Base-by-base conservation (phyloP, 2,888 invertebrate genomes). In the Agrotis ipsilon region DNA sequence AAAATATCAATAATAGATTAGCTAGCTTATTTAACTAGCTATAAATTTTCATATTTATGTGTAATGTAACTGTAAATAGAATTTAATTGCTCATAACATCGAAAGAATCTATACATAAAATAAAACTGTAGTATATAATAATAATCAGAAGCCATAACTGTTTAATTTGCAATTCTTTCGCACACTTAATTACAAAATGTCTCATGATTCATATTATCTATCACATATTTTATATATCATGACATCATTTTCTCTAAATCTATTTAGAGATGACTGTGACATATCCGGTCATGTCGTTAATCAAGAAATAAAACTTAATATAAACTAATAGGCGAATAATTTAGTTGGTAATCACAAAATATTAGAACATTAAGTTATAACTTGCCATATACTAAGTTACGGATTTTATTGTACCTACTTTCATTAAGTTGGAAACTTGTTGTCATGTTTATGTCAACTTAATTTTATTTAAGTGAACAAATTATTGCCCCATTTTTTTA, bases 321-420 rank as follows among this genome's bases (percentile, higher is more conserved):
- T 70, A 62, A 54, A 66, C 70, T 77, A 75, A 82, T 77, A 74
- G 65, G 63, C 66, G 70, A 66, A 82, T 74, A 82, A 77, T 74
- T 79, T 78, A 43, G 62, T 75, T 57, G 48, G 63, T 68, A 78
- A 70, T 54, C 70, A 70, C 65, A 70, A 74, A 63, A 70, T 80
- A 81, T 70, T 67, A 27, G 66, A 61, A 61, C 57, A 19, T 65
- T 66, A 66, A 71, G 24, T 68, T 81, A 77, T 68, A 55, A 55
- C 39, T 71, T 19, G 21, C 32, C 9, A 39, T 66, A 77, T 27
- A 61, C 16, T 66, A 61, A 66, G 27, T 62, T 72, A 14, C 24
- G 14, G 5, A 57, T 61, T 58, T 60, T 68, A 62, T n/a, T 54
- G 32, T 48, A 52, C 52, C 19, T 39, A 51, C 3, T 18, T 55